Evolutionary conservation across 64 coral and sea anemone species (phyloP), one percentile per base, ranked within the genome.

Genomic region (Pocillopora verrucosa): DNA sequence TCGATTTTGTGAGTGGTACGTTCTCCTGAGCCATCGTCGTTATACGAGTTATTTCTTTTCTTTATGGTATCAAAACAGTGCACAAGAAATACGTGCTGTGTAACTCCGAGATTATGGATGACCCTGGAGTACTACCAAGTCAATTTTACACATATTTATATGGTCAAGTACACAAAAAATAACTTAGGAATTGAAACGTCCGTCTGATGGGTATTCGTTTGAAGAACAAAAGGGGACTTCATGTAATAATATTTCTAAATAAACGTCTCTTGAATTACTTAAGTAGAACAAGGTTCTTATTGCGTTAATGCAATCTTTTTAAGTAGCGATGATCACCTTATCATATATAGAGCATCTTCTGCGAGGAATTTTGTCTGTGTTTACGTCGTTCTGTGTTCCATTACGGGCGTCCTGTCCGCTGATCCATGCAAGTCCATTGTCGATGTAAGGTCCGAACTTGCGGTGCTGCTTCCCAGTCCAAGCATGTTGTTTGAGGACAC

Each of bases 401-500:
- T 72, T 56, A 36, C 82, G 13, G 37, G 65, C 41, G 82, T 85
- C 13, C 82, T 85, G 36, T 85, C 82, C 41, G 22, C 37, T 72
- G 82, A 57, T 72, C 65, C 82, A 5, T 85, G 82, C 4, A 85
- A 38, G 64, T 85, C 82, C 63, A 85, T 13, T 56, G 82, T 24
- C 51, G 65, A 20, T 25, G 82, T 62, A 58, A 92, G 76, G 24
- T 92, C 90, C 61, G 83, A 92, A 86, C 83, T 80, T 69, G 75
- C 77, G 19, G 13, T 92, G 30, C 65, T 84, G 30, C 70, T 56
- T 16, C 74, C 17, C 17, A 92, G 61, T 20, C 76, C 90, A 1
- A 92, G 64, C 90, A 92, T 80, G n/a, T 38, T 92, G 58, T 83
- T 20, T 34, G 90, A 87, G 4, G 90, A 87, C 14, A 92, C 86